A percentile compares a stretch with the other conserved stretches of the same genome.
Evolutionary conservation across 1,140 invertebrate genomes (phyloP).

Genomic region (Euura lappo): DNA sequence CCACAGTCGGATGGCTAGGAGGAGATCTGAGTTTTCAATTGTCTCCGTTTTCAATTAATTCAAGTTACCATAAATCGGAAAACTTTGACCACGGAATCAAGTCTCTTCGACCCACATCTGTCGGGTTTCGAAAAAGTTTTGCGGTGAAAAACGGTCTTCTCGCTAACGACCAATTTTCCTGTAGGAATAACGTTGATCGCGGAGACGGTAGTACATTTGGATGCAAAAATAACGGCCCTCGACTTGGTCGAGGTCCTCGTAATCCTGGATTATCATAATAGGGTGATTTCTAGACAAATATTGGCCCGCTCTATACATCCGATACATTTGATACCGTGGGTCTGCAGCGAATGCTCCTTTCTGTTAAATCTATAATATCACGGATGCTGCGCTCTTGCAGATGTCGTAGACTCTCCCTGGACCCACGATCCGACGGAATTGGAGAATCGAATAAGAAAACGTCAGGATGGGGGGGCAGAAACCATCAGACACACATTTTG

Average conservation of each 20-base stretch:
- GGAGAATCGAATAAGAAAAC: no score
- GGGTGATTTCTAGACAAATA: slow-evolving; percentile 4
- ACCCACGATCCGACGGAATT: no score
- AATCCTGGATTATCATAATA: slow-evolving; percentile 7
- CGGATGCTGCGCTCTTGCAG: no score
- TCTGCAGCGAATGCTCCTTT: not conserved
- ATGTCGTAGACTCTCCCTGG: no score
- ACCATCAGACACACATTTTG: not conserved
- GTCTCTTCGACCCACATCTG: no score
- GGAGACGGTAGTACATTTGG: not conserved
- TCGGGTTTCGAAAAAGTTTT: no score
- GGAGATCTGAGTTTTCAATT: slow-evolving; percentile 24
- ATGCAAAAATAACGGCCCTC: not conserved
- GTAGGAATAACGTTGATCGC: not conserved
- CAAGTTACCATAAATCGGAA: not conserved
- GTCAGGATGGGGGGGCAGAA: not conserved
- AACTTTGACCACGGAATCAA: not conserved
- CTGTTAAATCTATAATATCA: not conserved
- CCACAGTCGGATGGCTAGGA: not conserved
- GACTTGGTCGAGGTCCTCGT: not conserved
- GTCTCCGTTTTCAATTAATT: slow-evolving; percentile 27
- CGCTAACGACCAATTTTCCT: not conserved
- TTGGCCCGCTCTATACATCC: not conserved
- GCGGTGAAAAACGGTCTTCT: not conserved
- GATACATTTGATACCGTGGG: not conserved